Conservation (phyloP, 2,888 invertebrate species). For the Leptinotarsa tumamoca region DNA sequence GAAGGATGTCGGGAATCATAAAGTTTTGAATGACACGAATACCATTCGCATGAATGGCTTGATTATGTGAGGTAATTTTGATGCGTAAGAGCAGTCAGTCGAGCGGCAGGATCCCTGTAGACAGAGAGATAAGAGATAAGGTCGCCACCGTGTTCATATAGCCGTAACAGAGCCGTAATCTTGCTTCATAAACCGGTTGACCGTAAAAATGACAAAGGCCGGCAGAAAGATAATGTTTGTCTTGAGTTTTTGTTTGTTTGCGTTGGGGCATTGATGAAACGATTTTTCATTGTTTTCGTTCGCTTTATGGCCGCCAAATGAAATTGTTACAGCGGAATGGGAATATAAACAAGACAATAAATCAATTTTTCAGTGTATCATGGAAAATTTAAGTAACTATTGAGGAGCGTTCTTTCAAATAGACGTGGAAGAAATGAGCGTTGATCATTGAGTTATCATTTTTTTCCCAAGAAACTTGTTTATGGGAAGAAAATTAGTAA, state of each 20-base stretch:
- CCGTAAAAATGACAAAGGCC: conserved; percentile 63
- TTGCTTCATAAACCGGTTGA: conserved; percentile 63
- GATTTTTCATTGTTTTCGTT: conserved; percentile 23
- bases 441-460: too few species aligned
- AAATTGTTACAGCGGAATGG: neutral
- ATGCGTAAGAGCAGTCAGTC: conserved; percentile 49
- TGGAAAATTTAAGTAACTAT: too few species aligned
- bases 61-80: conserved; percentile 45
- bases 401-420: too few species aligned
- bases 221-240: conserved; percentile 28
- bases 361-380: too few species aligned
- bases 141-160: conserved; percentile 59
- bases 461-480: too few species aligned
- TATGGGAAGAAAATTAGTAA: too few species aligned
- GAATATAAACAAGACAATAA: too few species aligned
- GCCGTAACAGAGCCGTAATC: conserved; percentile 64
- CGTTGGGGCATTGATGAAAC: conserved; percentile 21
- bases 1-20: conserved; percentile 10
- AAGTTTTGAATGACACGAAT: conserved; percentile 17
- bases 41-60: conserved; percentile 36
- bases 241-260: conserved; percentile 22
- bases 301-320: conserved; percentile 3
- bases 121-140: conserved; percentile 61
- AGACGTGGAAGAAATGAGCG: too few species aligned
- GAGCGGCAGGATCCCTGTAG: conserved; percentile 56